Evolutionary conservation across 2,113 vertebrate species (phyloP).

Genomic region (Arenaria interpres): DNA sequence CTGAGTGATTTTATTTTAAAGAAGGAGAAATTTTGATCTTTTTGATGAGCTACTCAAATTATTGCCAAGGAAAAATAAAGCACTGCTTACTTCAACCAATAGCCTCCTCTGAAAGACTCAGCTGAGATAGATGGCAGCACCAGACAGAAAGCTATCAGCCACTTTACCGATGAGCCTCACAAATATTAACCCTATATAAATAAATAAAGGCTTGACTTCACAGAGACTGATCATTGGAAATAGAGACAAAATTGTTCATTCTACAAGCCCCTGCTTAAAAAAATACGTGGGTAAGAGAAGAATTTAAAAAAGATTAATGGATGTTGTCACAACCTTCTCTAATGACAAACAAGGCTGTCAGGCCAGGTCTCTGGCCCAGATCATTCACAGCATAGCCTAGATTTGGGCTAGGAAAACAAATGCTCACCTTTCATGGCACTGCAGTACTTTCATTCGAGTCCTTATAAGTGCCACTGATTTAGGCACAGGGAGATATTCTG

Average conservation of each 20-base stretch:
- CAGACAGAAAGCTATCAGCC: conserved; percentile 9
- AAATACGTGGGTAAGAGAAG: conserved; percentile 7
- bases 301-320: conserved; percentile 68
- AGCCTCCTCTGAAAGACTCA: not conserved
- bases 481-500: not conserved
- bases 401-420: conserved; percentile 31
- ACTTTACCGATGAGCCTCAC: not conserved
- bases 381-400: conserved; percentile 32
- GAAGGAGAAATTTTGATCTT: not conserved
- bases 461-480: not conserved
- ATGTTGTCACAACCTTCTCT: conserved; percentile 60
- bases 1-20: not conserved
- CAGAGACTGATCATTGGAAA: conserved; percentile 54
- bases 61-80: not conserved
- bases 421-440: conserved; percentile 2
- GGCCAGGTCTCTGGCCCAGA: conserved; percentile 44
- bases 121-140: conserved; percentile 9
- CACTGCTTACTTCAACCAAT: not conserved
- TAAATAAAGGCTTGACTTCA: conserved; percentile 35
- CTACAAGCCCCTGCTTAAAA: conserved; percentile 17
- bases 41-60: not conserved
- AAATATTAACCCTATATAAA: conserved; percentile 46
- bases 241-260: conserved; percentile 55
- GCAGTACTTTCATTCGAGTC: not conserved
- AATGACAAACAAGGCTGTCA: conserved; percentile 68